phyloP scores from a whole-genome alignment of 2,113 vertebrate species.

The Rhombomys opimus region DNA sequence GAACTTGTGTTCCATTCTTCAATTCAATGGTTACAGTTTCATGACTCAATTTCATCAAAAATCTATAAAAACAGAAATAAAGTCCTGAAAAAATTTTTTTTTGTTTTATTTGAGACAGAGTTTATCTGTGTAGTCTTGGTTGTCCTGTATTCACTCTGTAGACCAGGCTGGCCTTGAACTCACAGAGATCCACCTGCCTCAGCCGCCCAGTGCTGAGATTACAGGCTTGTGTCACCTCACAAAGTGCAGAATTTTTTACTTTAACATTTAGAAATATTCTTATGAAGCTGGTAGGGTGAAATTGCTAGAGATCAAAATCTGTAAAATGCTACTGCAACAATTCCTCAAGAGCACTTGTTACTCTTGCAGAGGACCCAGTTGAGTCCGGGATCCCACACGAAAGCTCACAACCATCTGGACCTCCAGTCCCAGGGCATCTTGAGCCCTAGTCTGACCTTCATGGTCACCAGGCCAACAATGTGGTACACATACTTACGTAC shows the following conservation, averaged over 20 bases:
- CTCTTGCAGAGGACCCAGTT: neutral
- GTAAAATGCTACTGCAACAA: neutral
- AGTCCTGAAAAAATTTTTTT: neutral
- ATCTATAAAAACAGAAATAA: conserved; percentile 86
- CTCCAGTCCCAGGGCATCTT: neutral
- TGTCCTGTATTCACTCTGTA: too few relatives aligned
- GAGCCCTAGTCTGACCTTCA: neutral
- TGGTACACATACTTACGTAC: neutral
- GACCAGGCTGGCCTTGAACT: too few relatives aligned
- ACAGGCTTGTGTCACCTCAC: too few relatives aligned
- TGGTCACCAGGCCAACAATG: neutral
- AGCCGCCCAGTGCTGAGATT: too few relatives aligned
- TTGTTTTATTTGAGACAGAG: too few relatives aligned
- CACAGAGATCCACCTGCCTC: too few relatives aligned
- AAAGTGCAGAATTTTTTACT: neutral
- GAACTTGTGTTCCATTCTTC: conserved; percentile 99
- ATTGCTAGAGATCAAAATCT: neutral
- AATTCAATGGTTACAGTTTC: conserved; percentile 99
- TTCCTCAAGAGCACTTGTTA: neutral
- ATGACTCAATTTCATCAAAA: conserved; percentile 99
- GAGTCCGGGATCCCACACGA: neutral
- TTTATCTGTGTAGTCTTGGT: too few relatives aligned
- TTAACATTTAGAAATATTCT: conserved; percentile 41
- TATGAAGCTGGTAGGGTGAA: neutral
- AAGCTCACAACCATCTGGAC: neutral